Conservation (phyloP, 2,888 invertebrate genomes). For the Linnaemya tessellans region DNA sequence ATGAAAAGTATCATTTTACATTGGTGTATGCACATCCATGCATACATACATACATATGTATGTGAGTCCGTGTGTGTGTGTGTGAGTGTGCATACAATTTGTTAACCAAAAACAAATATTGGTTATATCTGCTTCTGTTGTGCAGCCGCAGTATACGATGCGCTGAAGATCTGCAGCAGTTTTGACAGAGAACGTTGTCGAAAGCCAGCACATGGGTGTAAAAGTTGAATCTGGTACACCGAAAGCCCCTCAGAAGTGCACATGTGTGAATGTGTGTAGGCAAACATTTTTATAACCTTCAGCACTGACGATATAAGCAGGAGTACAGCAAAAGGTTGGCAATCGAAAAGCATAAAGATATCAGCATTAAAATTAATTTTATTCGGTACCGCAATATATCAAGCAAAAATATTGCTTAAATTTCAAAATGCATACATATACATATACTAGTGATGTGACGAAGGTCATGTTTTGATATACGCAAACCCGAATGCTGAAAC, state of each 20-base stretch:
- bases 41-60: background rate
- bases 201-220: slow-evolving; percentile 48
- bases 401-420: too few species aligned
- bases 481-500: too few species aligned
- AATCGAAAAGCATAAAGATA: too few species aligned
- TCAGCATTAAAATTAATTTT: background rate
- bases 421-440: too few species aligned
- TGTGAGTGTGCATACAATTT: slow-evolving; percentile 30
- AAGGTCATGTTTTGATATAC: too few species aligned
- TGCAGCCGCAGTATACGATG: slow-evolving; percentile 30
- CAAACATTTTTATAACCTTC: slow-evolving; percentile 15
- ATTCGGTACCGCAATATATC: too few species aligned
- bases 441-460: too few species aligned
- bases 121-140: slow-evolving; percentile 53
- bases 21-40: background rate
- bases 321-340: too few species aligned
- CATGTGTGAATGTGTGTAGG: background rate
- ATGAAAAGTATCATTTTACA: slow-evolving; percentile 40
- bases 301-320: background rate
- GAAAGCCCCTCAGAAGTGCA: background rate
- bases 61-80: background rate
- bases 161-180: slow-evolving; percentile 31
- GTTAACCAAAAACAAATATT: slow-evolving; percentile 64
- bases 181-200: slow-evolving; percentile 16
- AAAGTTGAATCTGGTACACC: slow-evolving; percentile 53